Evolutionary conservation across 2,888 invertebrate genomes (phyloP).

Genomic region (Chrysina gloriosa): DNA sequence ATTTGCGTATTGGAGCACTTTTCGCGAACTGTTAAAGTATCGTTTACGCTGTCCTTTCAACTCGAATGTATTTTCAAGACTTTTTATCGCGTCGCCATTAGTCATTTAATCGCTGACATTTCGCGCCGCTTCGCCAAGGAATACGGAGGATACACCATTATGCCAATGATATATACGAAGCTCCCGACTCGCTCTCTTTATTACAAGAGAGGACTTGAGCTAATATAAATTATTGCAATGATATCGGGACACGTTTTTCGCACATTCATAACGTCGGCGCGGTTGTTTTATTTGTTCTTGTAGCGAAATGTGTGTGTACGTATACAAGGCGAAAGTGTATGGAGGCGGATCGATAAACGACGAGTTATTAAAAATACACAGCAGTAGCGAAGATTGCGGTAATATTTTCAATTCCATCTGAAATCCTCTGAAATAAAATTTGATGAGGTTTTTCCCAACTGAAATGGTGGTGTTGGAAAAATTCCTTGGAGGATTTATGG

Average conservation of each 20-base stretch:
- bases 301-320: not conserved
- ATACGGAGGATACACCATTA: slow-evolving; percentile 1
- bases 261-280: not conserved
- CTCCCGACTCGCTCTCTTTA: not conserved
- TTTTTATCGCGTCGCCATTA: slow-evolving; percentile 24
- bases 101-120: slow-evolving; percentile 34
- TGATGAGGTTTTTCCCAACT: no score
- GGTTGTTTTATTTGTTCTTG: not conserved
- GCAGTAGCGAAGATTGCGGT: no score
- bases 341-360: not conserved
- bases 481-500: no score
- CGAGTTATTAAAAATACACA: no score
- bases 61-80: slow-evolving; percentile 7
- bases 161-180: slow-evolving; percentile 15
- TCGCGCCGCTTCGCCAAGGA: not conserved
- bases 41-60: slow-evolving; percentile 6
- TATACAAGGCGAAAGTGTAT: not conserved
- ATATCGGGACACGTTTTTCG: not conserved
- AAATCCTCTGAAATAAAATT: no score
- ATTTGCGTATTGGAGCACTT: not conserved
- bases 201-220: slow-evolving; percentile 18
- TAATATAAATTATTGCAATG: slow-evolving; percentile 17
- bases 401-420: no score
- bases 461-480: no score
- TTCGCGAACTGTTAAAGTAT: slow-evolving; percentile 14